Evolutionary conservation across 2,797 vertebrate species (phyloP).

Genomic region (Zalophus californianus): DNA sequence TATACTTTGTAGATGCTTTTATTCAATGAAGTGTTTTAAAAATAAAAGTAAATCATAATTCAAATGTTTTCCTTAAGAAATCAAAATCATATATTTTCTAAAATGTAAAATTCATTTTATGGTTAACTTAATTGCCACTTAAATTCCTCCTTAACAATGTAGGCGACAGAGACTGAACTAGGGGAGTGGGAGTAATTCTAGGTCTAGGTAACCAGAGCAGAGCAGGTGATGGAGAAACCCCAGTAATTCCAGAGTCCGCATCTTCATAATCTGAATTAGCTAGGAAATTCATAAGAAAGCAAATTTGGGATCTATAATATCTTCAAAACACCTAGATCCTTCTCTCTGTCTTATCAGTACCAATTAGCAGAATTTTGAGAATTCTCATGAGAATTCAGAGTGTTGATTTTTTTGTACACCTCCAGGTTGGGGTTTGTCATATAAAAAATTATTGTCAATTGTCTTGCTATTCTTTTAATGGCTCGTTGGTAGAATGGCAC

Average conservation of each 20-base stretch:
- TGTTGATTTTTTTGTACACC: not conserved
- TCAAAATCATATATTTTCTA: not conserved
- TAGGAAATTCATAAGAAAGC: not conserved
- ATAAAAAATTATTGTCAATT: not conserved
- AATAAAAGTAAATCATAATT: slow-evolving; percentile 4
- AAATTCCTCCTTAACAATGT: not conserved
- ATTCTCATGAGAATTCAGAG: not conserved
- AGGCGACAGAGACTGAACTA: not conserved
- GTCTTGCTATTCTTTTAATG: slow-evolving; percentile 6
- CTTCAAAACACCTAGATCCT: slow-evolving; percentile 38
- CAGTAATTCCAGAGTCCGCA: not conserved
- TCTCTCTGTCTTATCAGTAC: not conserved
- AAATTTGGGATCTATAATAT: not conserved
- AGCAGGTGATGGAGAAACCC: not conserved
- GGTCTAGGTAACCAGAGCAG: not conserved
- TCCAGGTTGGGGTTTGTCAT: not conserved
- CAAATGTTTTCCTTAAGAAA: not conserved
- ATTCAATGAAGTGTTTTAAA: not conserved
- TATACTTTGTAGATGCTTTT: slow-evolving; percentile 31
- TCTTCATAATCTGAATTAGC: not conserved
- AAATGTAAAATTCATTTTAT: slow-evolving; percentile 31
- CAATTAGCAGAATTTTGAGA: not conserved
- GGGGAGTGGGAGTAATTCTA: not conserved
- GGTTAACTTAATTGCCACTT: slow-evolving; percentile 19
- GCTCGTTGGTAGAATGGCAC: not conserved